Percentiles rank a stretch among this genome's conserved stretches.
phyloP scores from a whole-genome alignment of 2,113 vertebrate species.

The Pogonocichla stellata region DNA sequence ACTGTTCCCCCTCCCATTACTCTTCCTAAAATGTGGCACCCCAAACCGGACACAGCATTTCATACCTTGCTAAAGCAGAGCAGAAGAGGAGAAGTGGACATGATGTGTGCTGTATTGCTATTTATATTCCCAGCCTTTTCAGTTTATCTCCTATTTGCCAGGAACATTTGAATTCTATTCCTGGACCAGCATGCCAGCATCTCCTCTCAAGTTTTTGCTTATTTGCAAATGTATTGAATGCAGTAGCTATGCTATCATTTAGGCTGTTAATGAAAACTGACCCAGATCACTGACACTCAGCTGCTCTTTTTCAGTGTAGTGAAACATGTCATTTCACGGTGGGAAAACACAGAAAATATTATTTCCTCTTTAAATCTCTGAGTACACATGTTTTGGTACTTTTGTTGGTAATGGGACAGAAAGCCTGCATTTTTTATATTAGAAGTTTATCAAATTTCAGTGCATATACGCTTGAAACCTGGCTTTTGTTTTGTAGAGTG shows the following conservation, averaged over 20 bases:
- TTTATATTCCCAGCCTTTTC: not conserved
- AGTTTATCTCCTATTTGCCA: not conserved
- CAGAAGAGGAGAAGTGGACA: not conserved
- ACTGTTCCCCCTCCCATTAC: not conserved
- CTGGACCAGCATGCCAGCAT: not conserved
- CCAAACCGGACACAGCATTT: not conserved
- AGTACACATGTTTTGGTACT: not conserved
- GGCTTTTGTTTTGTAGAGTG: not conserved
- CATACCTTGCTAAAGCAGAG: not conserved
- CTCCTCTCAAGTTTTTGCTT: not conserved
- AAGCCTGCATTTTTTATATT: not conserved
- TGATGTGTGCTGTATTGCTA: rapidly evolving
- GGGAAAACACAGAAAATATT: not conserved
- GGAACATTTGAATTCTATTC: not conserved
- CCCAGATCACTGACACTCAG: not conserved
- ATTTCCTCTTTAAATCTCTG: not conserved
- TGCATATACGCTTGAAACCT: not conserved
- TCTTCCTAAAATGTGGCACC: not conserved
- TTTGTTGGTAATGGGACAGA: not conserved
- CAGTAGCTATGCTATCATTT: not conserved
- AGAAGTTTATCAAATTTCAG: not conserved
- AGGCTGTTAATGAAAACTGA: not conserved
- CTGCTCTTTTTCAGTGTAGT: not conserved
- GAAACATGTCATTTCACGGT: not conserved
- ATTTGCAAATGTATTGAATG: not conserved